Base-by-base conservation (phyloP, 2,888 invertebrate genomes). In the Perizoma affinitatum region DNA sequence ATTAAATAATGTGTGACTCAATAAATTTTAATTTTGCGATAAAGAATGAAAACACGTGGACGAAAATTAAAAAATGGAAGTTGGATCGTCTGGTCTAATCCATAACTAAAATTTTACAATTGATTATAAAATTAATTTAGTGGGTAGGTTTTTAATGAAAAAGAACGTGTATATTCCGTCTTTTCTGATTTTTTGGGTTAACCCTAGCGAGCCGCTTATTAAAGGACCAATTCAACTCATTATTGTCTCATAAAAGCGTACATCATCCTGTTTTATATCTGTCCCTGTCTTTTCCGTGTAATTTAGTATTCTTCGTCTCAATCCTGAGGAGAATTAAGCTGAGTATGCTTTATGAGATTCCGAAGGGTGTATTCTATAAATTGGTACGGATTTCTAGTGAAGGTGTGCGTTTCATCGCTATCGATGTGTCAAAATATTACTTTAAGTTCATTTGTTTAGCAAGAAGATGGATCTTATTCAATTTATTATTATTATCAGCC, bases 171-270 rank as follows among this genome's bases (percentile, higher is more conserved):
- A 45, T 34, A 40, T 6, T 51, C 58, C 58, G 58, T 40, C 58
- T 44, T 58, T 41, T 48, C 48, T 6, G 0, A 11, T 6, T 4
- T 40, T 8, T 11, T 5, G 6, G 6, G 36, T 34, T 47, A 57
- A 8, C 57, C 33, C 60, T 56, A 63, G 48, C 54, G 34, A 53
- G 58, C 54, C 62, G 59, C 63, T 70, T 68, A 68, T 71, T 72
- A 72, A 70, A 68, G 69, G 69, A 89, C 90, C 90, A 89, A 90
- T 91, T 90, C 87, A 88, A 90, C 87, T 89, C 89, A 90, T 90
- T 90, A 90, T 84, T 83, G 83, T 83, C 85, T 84, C 87, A 86
- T 87, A 88, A 89, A 88, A 87, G 84, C 84, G 86, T 87, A 84
- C 87, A 86, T 90, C 90, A 90, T 89, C 87, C 87, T 89, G 89